phyloP scores from a whole-genome alignment of 1,140 invertebrate genomes.

The Diachasmimorpha longicaudata region DNA sequence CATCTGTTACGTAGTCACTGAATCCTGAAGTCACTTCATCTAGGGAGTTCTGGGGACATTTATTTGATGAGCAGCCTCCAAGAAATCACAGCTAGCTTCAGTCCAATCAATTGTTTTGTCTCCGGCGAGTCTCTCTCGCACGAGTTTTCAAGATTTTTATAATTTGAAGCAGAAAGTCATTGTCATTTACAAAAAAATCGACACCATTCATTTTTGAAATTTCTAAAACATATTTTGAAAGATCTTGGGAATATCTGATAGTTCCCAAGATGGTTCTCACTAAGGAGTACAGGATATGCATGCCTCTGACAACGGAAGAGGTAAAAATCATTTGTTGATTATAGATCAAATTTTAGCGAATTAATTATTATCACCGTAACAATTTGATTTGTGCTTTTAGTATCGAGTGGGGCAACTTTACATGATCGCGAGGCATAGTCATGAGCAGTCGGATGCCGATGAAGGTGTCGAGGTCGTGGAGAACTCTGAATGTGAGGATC shows the following conservation, averaged over 20 bases:
- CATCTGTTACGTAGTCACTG: no score
- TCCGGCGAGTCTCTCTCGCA: neutral
- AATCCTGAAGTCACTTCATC: no score
- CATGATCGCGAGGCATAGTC: conserved; percentile 93
- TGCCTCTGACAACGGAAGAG: conserved; percentile 91
- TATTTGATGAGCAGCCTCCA: no score
- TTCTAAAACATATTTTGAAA: neutral
- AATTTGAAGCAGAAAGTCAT: neutral
- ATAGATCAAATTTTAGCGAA: conserved; percentile 25
- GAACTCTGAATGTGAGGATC: conserved; percentile 81
- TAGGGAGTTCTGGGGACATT: no score
- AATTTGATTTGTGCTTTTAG: conserved; percentile 59
- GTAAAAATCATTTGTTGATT: conserved; percentile 61
- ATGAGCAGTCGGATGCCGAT: conserved; percentile 86
- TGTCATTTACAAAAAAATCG: neutral
- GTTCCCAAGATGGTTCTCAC: conserved; percentile 72
- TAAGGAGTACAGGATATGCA: conserved; percentile 90
- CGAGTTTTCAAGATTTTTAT: neutral
- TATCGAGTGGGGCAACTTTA: conserved; percentile 92
- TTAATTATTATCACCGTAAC: conserved; percentile 27
- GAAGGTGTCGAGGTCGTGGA: conserved; percentile 93
- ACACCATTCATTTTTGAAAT: neutral
- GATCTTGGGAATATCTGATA: neutral
- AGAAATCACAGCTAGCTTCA: neutral
- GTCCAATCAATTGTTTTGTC: conserved; percentile 29